These are phyloP conservation scores for Patella caerulea DNA, from an alignment of 2,888 invertebrate genomes.

Conservation along the genomic window DNA sequence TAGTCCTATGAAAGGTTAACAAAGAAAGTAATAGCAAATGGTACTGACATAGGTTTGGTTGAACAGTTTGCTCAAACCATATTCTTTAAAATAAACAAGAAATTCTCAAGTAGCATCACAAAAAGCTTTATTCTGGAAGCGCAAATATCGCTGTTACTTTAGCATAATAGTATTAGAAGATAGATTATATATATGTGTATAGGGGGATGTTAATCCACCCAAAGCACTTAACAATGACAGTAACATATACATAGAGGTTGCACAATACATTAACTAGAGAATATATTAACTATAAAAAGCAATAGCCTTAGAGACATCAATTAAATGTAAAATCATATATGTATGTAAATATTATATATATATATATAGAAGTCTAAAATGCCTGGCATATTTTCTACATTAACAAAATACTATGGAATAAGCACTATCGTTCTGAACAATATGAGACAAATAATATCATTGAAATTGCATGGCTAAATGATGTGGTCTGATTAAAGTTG, in stretches of 20 bases:
- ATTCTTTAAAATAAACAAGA: too few relatives aligned
- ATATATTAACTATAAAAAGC: constrained; percentile 7
- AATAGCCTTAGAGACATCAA: constrained; percentile 7
- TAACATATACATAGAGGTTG: background rate
- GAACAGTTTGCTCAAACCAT: too few relatives aligned
- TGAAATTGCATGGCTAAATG: background rate
- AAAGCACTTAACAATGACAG: constrained; percentile 10
- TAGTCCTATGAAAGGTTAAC: too few relatives aligned
- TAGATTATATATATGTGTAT: background rate
- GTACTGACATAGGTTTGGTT: too few relatives aligned
- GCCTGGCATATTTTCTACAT: background rate
- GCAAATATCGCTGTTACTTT: background rate
- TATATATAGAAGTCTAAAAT: background rate
- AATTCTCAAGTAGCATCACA: background rate
- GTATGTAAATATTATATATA: too few relatives aligned
- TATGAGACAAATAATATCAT: background rate
- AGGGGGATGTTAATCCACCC: background rate
- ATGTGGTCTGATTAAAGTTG: background rate
- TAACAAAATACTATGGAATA: background rate
- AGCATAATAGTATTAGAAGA: background rate
- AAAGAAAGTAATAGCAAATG: too few relatives aligned
- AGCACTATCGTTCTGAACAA: background rate
- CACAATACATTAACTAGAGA: background rate
- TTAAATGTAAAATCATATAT: too few relatives aligned
- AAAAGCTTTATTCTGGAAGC: background rate